These are phyloP conservation scores for Nerophis lumbriciformis DNA, from an alignment of 2,113 vertebrate genomes.

Conservation along the genomic window DNA sequence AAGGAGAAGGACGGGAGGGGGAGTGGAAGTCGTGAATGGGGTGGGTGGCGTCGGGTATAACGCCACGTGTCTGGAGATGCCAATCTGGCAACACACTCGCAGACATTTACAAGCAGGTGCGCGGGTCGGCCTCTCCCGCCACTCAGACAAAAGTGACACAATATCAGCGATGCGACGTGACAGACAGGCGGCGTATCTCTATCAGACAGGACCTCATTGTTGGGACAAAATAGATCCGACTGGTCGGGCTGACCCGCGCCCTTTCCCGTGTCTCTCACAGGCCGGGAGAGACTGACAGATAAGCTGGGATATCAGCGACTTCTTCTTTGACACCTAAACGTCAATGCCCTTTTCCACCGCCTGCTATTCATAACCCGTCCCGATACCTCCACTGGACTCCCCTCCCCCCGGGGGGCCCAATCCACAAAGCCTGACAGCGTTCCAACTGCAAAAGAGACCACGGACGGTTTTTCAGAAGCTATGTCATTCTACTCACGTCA, in stretches of 20 bases:
- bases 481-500: slow-evolving; percentile 59
- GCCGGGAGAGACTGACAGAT: slow-evolving; percentile 44
- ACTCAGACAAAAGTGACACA: slow-evolving; percentile 49
- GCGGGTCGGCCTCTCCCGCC: not conserved
- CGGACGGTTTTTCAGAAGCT: slow-evolving; percentile 5
- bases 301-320: slow-evolving; percentile 37
- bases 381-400: slow-evolving; percentile 4
- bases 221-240: slow-evolving; percentile 40
- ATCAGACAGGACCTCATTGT: slow-evolving; percentile 60
- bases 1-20: slow-evolving; percentile 44
- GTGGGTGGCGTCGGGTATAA: slow-evolving; percentile 39
- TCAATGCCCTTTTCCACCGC: slow-evolving; percentile 34
- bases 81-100: slow-evolving; percentile 49
- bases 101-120: slow-evolving; percentile 23
- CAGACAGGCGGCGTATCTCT: slow-evolving; percentile 55
- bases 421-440: slow-evolving; percentile 6
- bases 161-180: slow-evolving; percentile 56
- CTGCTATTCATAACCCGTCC: slow-evolving; percentile 36
- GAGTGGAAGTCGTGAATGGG: slow-evolving; percentile 44
- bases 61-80: slow-evolving; percentile 57
- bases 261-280: slow-evolving; percentile 36
- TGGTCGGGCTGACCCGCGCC: slow-evolving; percentile 32
- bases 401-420: slow-evolving; percentile 14
- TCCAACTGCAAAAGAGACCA: not conserved
- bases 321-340: slow-evolving; percentile 42